phyloP scores from a whole-genome alignment of 2,113 vertebrate genomes.

The rat (Rattus norvegicus) region GRCr8 NC_086020.1:24333001-24333500 shows the following conservation, averaged over 20 bases:
- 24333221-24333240: not conserved
- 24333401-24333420: not conserved
- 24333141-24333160: slow-evolving; percentile 1
- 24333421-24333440: not conserved
- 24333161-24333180: not conserved
- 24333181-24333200: not conserved
- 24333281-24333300: not conserved
- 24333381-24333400: not conserved
- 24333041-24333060: not conserved
- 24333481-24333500: slow-evolving; percentile 20
- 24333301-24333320: no score
- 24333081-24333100: slow-evolving; percentile 1
- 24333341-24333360: not conserved
- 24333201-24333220: not conserved
- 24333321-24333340: not conserved
- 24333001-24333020: not conserved
- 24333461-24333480: slow-evolving; percentile 42
- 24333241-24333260: not conserved
- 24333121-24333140: not conserved
- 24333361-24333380: not conserved
- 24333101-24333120: not conserved
- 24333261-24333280: not conserved
- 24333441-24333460: not conserved
- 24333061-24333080: slow-evolving; percentile 27
- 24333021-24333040: not conserved